phyloP scores from a whole-genome alignment of 53 echinoderm and acorn worm species.

The Holothuria scabra region DNA sequence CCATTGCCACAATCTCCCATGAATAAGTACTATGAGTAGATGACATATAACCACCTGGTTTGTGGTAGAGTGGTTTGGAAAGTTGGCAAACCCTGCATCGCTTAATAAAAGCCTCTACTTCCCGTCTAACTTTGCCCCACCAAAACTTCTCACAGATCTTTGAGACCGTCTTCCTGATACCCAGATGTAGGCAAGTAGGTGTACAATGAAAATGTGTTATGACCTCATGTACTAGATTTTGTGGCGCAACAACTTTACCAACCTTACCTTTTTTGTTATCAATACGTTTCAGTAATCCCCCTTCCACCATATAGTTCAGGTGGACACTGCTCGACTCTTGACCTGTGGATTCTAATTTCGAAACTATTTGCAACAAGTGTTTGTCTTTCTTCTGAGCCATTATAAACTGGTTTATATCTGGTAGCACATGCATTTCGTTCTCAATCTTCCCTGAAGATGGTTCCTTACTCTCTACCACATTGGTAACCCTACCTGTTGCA shows the following conservation, averaged over 20 bases:
- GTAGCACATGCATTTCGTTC: neutral
- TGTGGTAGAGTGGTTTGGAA: constrained; percentile 56
- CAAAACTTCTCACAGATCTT: constrained; percentile 32
- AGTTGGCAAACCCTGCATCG: constrained; percentile 41
- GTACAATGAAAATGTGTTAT: constrained; percentile 31
- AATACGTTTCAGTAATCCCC: neutral
- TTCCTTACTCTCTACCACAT: too few species aligned
- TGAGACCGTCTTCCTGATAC: neutral
- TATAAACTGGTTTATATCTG: constrained; percentile 23
- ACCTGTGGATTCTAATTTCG: neutral
- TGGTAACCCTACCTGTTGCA: neutral
- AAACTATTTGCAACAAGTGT: neutral
- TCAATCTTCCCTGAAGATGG: neutral
- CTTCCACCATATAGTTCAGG: neutral
- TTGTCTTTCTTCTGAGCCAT: neutral
- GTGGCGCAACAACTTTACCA: constrained; percentile 23
- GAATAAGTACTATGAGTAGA: constrained; percentile 36
- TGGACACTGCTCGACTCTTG: neutral
- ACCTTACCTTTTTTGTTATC: neutral
- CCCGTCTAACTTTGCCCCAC: constrained; percentile 24
- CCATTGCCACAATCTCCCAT: constrained; percentile 57
- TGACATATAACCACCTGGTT: constrained; percentile 53
- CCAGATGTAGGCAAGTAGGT: constrained; percentile 18
- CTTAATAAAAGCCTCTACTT: constrained; percentile 46
- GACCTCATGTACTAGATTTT: constrained; percentile 33